Conservation (phyloP, 2,113 vertebrate genomes). For the Pterophyllum scalare region DNA sequence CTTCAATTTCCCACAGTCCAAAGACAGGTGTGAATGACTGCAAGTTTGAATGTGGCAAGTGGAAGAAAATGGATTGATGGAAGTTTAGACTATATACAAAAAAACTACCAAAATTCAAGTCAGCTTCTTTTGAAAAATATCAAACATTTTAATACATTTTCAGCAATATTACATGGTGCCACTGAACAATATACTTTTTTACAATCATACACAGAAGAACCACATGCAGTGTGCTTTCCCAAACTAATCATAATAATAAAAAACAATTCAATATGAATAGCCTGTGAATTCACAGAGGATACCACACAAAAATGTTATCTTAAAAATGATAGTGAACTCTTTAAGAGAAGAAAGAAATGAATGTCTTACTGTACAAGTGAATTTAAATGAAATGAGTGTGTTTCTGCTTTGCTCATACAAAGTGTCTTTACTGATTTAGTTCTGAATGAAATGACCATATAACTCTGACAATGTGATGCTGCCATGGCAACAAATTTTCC, state of each 20-base stretch:
- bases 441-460: constrained; percentile 3
- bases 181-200: constrained; percentile 58
- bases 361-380: neutral
- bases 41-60: neutral
- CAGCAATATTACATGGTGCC: constrained; percentile 72
- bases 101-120: neutral
- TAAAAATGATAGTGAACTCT: constrained; percentile 17
- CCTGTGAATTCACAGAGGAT: constrained; percentile 37
- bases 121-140: constrained; percentile 67
- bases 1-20: neutral
- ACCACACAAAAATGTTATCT: constrained; percentile 23
- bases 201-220: constrained; percentile 58
- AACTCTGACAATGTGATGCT: neutral
- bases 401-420: constrained; percentile 2
- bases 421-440: constrained; percentile 1
- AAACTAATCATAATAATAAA: constrained; percentile 45
- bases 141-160: constrained; percentile 72
- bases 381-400: neutral
- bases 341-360: constrained; percentile 3
- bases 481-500: neutral
- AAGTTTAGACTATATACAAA: neutral
- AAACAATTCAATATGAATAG: constrained; percentile 30
- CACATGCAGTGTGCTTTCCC: constrained; percentile 58
- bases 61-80: neutral
- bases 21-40: neutral